Base-by-base conservation (phyloP, 2,113 vertebrate genomes). In the Esox niger region DNA sequence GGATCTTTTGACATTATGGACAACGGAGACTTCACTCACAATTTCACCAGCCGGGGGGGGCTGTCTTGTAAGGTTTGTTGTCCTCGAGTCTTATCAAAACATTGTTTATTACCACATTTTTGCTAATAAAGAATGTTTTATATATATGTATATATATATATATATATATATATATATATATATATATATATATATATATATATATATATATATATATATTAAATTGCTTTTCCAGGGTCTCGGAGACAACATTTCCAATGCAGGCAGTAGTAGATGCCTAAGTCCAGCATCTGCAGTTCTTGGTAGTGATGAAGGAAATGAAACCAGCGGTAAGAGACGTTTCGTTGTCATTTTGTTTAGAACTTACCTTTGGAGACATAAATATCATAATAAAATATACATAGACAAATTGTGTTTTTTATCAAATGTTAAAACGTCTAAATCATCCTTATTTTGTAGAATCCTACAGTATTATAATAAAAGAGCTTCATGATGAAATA, bases 11-110 rank as follows among this genome's bases (percentile, higher is more conserved):
- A 7, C 56, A 58, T 46, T 20, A 33, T 47, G 35, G 35, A 64
- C 30, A 64, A 47, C 26, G 62, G 35, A 47, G 62, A 64, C 25
- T 64, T 47, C 35, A 64, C 25, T 25, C 8, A 43, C 35, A 64
- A 23, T 15, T 6, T 29, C 4, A 25, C 13, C 35, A 64, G 7
- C 25, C 20, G 38, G 25, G 62, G 47, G 6, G 38, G 27, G 8
- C 23, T 23, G n/a, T 6, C 29, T 35, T 35, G 32, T 21, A 26
- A 62, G 60, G 60, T 62, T 35, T 62, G 38, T 43, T 43, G 38
- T 43, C 38, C 38, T 43, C n/a, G n/a, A n/a, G n/a, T n/a, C 38
- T 43, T 15, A 17, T 43, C 38, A 43, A 43, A 43, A 43, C 38
- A 4, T 25, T 17, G 27, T 29, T 30, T 10, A 7, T 29, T 58